These are phyloP conservation scores for Rhabdomys dilectus DNA, from an alignment of 2,113 vertebrate species.

Conservation along the genomic window DNA sequence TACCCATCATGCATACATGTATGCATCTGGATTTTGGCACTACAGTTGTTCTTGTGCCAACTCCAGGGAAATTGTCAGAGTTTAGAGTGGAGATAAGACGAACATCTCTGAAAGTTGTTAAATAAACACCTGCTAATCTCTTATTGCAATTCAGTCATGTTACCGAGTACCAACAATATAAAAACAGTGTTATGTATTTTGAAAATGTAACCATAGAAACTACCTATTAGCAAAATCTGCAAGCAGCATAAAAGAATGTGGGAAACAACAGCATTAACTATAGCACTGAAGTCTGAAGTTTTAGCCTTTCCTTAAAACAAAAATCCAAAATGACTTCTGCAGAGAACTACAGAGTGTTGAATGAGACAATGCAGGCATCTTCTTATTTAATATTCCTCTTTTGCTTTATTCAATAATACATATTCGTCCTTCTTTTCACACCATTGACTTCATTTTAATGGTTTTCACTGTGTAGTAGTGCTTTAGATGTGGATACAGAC, in stretches of 20 bases:
- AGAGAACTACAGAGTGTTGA: constrained; percentile 69
- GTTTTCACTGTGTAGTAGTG: constrained; percentile 26
- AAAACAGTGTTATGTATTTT: background rate
- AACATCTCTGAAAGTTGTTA: background rate
- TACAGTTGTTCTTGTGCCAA: background rate
- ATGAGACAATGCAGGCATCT: constrained; percentile 72
- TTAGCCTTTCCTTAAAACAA: background rate
- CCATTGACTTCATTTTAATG: constrained; percentile 53
- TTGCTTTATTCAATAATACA: constrained; percentile 66
- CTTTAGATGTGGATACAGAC: background rate
- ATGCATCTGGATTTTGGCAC: background rate
- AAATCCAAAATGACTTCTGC: constrained; percentile 67
- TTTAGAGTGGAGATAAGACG: background rate
- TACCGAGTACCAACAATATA: background rate
- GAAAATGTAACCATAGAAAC: background rate
- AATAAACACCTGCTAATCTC: background rate
- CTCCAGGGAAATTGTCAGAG: background rate
- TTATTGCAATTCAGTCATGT: background rate
- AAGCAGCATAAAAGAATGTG: background rate
- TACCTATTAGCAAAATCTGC: background rate
- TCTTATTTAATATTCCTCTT: constrained; percentile 75
- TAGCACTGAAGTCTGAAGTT: background rate
- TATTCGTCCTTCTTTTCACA: constrained; percentile 67
- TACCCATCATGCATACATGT: background rate
- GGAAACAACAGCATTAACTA: background rate